Percentiles rank a stretch among this genome's conserved stretches.
Conservation (phyloP, 2,797 vertebrate genomes). For the Sebastes itinus region DNA sequence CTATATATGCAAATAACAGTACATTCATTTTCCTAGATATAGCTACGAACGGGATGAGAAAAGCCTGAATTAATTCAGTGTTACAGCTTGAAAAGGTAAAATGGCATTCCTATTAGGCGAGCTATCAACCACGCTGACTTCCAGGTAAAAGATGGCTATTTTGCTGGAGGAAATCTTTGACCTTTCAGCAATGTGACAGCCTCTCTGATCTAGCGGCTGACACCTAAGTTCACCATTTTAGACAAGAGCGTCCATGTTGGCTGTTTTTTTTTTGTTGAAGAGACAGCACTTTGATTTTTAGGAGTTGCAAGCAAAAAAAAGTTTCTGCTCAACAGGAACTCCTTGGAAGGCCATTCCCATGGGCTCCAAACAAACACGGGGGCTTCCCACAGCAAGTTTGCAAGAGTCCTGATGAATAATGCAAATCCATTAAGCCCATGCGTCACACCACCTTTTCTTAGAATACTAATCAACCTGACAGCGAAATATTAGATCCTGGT, state of each 20-base stretch:
- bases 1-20: background rate
- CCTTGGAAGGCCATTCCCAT: conserved; percentile 27
- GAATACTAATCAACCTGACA: conserved; percentile 61
- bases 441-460: conserved; percentile 45
- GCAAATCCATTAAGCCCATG: conserved; percentile 46
- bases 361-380: conserved; percentile 31
- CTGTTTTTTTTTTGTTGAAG: conserved; percentile 44
- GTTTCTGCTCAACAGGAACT: conserved; percentile 39
- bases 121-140: background rate
- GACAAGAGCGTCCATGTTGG: conserved; percentile 3
- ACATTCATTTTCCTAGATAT: background rate
- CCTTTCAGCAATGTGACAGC: conserved; percentile 18
- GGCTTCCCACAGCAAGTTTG: conserved; percentile 44
- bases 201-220: conserved; percentile 49
- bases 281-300: conserved; percentile 54
- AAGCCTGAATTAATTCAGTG: background rate
- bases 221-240: conserved; percentile 24
- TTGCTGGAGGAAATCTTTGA: background rate
- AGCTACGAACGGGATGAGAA: background rate
- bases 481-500: conserved; percentile 13
- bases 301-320: conserved; percentile 60
- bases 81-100: background rate
- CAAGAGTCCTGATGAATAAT: conserved; percentile 60
- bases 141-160: background rate
- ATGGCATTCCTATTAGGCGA: background rate